phyloP scores from a whole-genome alignment of 2,113 vertebrate species.

The Aleadryas rufinucha region DNA sequence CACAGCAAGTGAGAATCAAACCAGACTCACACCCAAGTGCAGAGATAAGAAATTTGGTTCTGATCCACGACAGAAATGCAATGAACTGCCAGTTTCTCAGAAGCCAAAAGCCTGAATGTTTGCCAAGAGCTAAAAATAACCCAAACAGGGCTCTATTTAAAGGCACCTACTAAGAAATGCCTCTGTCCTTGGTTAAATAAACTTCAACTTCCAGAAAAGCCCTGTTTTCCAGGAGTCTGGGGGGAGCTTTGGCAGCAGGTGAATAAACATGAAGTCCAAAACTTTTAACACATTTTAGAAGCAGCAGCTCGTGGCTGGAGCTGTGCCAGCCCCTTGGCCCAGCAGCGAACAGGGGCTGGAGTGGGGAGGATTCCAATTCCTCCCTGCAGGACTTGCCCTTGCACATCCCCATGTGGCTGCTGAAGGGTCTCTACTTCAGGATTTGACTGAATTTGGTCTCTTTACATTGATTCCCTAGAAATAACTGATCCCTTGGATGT shows the following conservation, averaged over 20 bases:
- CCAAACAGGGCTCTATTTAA: not conserved
- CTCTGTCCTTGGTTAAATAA: slow-evolving; percentile 10
- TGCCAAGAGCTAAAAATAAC: slow-evolving; percentile 49
- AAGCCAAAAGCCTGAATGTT: not conserved
- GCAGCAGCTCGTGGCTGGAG: not conserved
- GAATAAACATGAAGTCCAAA: not conserved
- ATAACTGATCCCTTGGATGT: not conserved
- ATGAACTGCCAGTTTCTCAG: not conserved
- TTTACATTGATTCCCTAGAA: not conserved
- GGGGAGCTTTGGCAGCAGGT: not conserved
- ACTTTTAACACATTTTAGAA: not conserved
- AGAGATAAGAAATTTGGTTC: slow-evolving; percentile 41
- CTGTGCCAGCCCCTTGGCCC: not conserved
- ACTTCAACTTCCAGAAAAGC: not conserved
- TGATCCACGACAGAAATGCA: not conserved
- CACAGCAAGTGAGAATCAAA: not conserved
- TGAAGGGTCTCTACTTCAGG: not conserved
- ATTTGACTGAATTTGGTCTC: not conserved
- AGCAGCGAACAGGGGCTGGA: not conserved
- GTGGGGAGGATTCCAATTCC: not conserved
- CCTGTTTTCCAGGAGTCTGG: not conserved
- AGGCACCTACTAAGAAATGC: not conserved
- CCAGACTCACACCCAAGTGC: not conserved
- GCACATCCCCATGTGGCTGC: rapidly evolving
- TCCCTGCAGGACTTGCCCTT: rapidly evolving